Percentiles rank a stretch among this genome's conserved stretches.
Evolutionary conservation across 2,113 vertebrate species (phyloP).

Genomic region (Sciurus niger): DNA sequence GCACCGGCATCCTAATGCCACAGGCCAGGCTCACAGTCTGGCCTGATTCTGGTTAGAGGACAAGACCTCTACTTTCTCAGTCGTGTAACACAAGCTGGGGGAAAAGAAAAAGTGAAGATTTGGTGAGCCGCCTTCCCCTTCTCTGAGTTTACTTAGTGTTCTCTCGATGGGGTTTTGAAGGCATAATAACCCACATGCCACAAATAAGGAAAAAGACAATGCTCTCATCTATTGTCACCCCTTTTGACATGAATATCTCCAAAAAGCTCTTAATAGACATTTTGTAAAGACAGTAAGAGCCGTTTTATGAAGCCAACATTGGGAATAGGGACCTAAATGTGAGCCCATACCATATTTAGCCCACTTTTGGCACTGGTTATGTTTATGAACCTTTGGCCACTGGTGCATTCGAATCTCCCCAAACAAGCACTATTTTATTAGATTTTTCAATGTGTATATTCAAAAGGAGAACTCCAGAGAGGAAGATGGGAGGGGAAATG

Average conservation of each 20-base stretch:
- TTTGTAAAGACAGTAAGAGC: not conserved
- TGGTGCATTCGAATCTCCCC: not conserved
- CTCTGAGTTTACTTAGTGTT: not conserved
- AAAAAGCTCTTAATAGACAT: not conserved
- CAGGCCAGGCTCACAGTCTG: not conserved
- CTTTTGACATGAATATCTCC: not conserved
- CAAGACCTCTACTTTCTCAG: not conserved
- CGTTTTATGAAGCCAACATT: not conserved
- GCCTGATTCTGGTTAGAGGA: not conserved
- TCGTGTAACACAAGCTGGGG: not conserved
- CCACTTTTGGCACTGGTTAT: not conserved
- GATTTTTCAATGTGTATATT: not conserved
- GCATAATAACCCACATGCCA: not conserved
- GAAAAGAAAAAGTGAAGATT: not conserved
- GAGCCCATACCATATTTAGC: not conserved
- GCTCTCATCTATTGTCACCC: not conserved
- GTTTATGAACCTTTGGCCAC: not conserved
- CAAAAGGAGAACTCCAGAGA: not conserved
- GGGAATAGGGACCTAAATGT: not conserved
- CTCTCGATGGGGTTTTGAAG: not conserved
- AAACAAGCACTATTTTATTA: not conserved
- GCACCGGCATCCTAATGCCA: not conserved
- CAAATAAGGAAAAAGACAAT: not conserved
- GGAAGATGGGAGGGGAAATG: not conserved
- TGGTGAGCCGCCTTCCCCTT: not conserved